A percentile compares a stretch with the other conserved stretches of the same genome.
These are phyloP conservation scores for Marronus borbonicus DNA, from an alignment of 2,888 invertebrate species.

Conservation along the genomic window DNA sequence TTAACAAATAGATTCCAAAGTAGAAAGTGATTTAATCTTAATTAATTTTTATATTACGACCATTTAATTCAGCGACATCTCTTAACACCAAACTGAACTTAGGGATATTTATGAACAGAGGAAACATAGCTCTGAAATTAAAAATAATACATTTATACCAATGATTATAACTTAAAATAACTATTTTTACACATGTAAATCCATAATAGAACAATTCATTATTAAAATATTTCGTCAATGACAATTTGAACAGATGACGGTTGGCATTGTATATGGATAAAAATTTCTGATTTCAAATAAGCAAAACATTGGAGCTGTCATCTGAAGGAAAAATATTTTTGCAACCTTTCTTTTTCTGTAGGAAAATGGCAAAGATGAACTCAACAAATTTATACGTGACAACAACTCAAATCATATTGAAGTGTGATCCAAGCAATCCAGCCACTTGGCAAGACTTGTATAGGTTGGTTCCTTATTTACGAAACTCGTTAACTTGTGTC, in stretches of 20 bases:
- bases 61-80: no score
- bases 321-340: constrained; percentile 32
- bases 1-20: no score
- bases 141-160: no score
- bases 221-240: constrained; percentile 6
- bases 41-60: no score
- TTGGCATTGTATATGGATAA: constrained; percentile 3
- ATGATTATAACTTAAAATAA: neutral
- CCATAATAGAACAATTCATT: neutral
- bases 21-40: no score
- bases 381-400: constrained; percentile 87
- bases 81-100: no score
- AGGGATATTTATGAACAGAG: no score
- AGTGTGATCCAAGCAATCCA: constrained; percentile 81
- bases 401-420: constrained; percentile 85
- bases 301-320: constrained; percentile 45
- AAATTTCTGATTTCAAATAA: constrained; percentile 44
- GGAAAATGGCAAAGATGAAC: constrained; percentile 75
- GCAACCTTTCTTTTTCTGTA: constrained; percentile 23
- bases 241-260: constrained; percentile 19
- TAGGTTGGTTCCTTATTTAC: constrained; percentile 86
- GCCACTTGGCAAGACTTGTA: constrained; percentile 87
- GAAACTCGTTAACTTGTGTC: constrained; percentile 90
- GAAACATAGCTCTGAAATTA: neutral
- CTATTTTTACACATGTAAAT: neutral